Base-by-base conservation (phyloP, 2,113 vertebrate genomes). In the Poicephalus gulielmi region DNA sequence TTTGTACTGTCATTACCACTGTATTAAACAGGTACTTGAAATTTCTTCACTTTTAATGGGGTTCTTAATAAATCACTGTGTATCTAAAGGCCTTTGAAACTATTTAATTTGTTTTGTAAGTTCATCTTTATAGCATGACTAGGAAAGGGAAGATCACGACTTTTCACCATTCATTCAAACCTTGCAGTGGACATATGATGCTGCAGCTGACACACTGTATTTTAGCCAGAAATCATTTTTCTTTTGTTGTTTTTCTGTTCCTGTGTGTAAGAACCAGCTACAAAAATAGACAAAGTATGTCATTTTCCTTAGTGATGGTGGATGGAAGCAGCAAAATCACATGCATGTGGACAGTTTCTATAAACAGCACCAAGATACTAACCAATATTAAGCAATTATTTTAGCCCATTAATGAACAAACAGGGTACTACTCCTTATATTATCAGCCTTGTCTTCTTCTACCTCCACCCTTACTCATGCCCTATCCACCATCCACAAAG, bases 401-500 rank as follows among this genome's bases (percentile, higher is more conserved):
- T 80, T 44, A 86, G 37, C 44, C 28, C 11, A 25, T 41, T 74
- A 77, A 41, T 80, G 44, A 62, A 35, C 20, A 66, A 30, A 46
- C 8, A 44, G 33, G 18, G 47, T 79, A 46, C 10, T 9, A 67
- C 12, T 90, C 25, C 20, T 70, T 35, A 7, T 37, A 19, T 52
- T 74, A n/a, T 5, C 3, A 6, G 10, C 20, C 15, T 46, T 75
- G 24, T 83, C 17, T 25, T 62, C 75, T 68, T 86, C 50, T 78
- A 9, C 43, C n/a, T 91, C 52, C 30, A 19, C 23, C 18, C 19
- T 87, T 59, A 17, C 27, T 39, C 28, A 17, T 75, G 28, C 68
- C 3, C 3, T 43, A 33, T 59, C 19, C 30, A n/a, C 41, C 23
- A 5, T 59, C 20, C 50, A 37, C 0, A 0, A 68, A 81, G 43